phyloP scores from a whole-genome alignment of 2,797 vertebrate genomes.

The Chloroceryle amazona region DNA sequence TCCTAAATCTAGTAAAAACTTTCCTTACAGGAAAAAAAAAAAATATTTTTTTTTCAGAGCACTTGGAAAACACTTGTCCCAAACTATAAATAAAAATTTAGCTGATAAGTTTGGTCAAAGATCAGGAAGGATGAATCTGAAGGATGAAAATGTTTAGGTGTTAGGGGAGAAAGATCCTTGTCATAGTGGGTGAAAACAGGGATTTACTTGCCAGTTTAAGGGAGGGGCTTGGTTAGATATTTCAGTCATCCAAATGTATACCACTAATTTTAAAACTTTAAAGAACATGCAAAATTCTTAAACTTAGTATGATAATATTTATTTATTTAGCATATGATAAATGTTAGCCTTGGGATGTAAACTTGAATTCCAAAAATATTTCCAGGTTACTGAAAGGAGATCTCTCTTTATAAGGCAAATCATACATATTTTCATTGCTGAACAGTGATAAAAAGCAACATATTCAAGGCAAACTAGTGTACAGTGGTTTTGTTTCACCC shows the following conservation, averaged over 20 bases:
- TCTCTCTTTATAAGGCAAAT: not conserved
- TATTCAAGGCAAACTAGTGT: not conserved
- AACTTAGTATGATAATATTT: not conserved
- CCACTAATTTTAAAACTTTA: not conserved
- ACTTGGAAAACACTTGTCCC: not conserved
- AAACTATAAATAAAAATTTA: not conserved
- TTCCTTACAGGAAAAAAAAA: not conserved
- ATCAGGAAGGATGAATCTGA: not conserved
- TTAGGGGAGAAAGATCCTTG: not conserved
- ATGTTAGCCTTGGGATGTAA: not conserved
- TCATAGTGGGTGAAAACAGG: not conserved
- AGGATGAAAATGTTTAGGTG: not conserved
- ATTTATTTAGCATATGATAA: not conserved
- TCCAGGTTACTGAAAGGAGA: not conserved
- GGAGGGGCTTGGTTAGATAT: not conserved
- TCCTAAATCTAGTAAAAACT: not conserved
- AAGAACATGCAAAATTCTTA: not conserved
- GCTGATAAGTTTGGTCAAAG: not conserved
- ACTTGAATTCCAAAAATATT: not conserved
- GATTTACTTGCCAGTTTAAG: not conserved
- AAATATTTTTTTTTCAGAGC: not conserved
- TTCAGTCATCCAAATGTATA: not conserved
- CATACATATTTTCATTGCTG: not conserved
- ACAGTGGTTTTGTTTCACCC: not conserved
- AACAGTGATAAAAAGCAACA: not conserved